Percentiles rank a stretch among this genome's conserved stretches.
Evolutionary conservation across 2,797 vertebrate species (phyloP).

Genomic region (Pangasius macronema): DNA sequence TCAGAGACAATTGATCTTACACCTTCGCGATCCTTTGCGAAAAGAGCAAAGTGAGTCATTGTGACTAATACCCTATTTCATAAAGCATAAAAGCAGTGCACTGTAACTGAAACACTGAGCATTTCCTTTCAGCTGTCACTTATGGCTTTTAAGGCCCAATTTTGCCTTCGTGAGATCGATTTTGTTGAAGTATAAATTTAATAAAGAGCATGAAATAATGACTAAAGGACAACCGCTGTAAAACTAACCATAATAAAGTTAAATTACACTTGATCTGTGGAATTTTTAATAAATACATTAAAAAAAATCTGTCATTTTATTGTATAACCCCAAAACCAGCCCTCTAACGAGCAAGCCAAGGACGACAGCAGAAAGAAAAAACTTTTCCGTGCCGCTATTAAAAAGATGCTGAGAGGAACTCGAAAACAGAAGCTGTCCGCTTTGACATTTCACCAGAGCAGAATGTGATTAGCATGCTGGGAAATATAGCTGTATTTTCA

Average conservation of each 20-base stretch:
- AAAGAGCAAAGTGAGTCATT: background rate
- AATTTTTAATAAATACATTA: background rate
- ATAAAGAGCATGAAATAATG: background rate
- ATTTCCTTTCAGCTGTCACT: background rate
- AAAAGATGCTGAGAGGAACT: background rate
- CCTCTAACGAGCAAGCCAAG: background rate
- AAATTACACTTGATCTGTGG: background rate
- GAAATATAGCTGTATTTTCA: background rate
- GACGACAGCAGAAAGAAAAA: background rate
- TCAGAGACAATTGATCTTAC: background rate
- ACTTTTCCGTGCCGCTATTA: too few relatives aligned
- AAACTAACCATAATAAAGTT: background rate
- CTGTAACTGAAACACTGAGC: slow-evolving; percentile 1
- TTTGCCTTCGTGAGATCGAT: background rate
- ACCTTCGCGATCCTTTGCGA: background rate
- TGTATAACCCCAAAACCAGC: background rate
- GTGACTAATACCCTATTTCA: background rate
- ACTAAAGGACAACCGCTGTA: background rate
- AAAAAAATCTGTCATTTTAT: background rate
- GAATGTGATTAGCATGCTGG: background rate
- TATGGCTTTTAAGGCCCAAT: background rate
- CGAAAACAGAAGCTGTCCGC: background rate
- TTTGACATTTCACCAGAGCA: background rate
- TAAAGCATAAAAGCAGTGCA: background rate
- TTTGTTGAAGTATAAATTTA: background rate